Evolutionary conservation across 2,113 vertebrate species (phyloP), one percentile per base, ranked within the genome.

Genomic region (Lathamus discolor): DNA sequence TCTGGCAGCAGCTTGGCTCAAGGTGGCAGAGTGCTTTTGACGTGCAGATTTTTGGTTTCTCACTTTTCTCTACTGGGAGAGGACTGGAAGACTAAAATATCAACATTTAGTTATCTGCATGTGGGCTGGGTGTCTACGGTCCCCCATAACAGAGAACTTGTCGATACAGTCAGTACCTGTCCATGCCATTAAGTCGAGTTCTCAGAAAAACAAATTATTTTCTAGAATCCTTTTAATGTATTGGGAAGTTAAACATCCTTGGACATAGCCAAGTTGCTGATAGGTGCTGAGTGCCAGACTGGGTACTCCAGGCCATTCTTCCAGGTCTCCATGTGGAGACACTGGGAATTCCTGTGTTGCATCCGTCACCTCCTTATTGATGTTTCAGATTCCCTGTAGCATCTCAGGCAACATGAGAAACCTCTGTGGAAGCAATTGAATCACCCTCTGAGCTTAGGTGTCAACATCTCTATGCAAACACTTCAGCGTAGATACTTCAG

Each of bases 61-160:
- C 27, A 6, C 7, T 63, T 67, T 68, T 67, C 33, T 76, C 75
- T 8, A 31, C 14, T 39, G 41, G 5, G 9, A 9, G 33, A 88
- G 25, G 29, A 37, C 35, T 16, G 0, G 19, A 69, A 92, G 39
- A 63, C 27, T 61, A 8, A 74, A 93, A 46, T 73, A 48, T 39
- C 13, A 79, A 19, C 6, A 37, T 84, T 81, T 67, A 55, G 10
- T 13, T 17, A 68, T 43, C 16, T 55, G 39, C 35, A 24, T 27
- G 17, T 59, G 20, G 79, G 6, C n/a, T 79, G 22, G 2, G 10
- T 88, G 48, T 23, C 13, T 55, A 6, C 13, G 25, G 27, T 51
- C 18, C 35, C 35, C 16, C 1, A 0, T 22, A 63, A 8, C 1
- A 2, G 28, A 75, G 43, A 79, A 31, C 17, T 63, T 15, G 19